Percentiles rank a stretch among this genome's conserved stretches.
These are phyloP conservation scores for Bradypodion ventrale DNA, from an alignment of 2,797 vertebrate species.

Conservation along the genomic window DNA sequence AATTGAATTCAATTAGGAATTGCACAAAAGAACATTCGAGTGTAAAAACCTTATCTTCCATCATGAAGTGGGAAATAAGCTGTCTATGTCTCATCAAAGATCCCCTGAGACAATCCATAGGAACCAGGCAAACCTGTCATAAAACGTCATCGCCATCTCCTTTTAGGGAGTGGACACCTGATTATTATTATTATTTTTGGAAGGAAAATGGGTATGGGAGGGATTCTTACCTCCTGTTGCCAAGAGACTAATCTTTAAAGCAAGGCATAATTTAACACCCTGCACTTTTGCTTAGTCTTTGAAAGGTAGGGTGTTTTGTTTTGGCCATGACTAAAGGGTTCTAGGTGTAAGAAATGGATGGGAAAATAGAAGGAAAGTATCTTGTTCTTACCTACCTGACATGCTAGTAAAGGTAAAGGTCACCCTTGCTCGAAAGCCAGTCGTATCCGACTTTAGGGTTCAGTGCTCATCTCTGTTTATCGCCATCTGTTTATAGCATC, in stretches of 20 bases:
- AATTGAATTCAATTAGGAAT: conserved; percentile 20
- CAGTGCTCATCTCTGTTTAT: no score
- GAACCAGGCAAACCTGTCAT: background rate
- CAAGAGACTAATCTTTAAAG: background rate
- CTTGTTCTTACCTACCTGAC: background rate
- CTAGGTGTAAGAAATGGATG: background rate
- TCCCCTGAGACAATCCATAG: background rate
- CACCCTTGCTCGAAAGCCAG: no score
- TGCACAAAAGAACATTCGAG: conserved; percentile 15
- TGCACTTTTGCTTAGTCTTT: background rate
- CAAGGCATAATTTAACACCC: background rate
- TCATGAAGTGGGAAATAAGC: conserved; percentile 1
- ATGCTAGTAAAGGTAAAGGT: no score
- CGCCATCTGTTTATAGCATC: no score
- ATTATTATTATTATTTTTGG: no score
- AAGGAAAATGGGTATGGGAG: background rate
- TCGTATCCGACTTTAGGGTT: no score
- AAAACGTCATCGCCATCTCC: background rate
- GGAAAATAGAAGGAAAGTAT: background rate
- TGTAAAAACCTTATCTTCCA: conserved; percentile 9
- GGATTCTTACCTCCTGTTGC: background rate
- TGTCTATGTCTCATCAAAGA: conserved; percentile 19
- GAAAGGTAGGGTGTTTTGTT: no score
- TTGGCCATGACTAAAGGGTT: background rate
- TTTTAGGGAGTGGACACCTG: background rate